Evolutionary conservation across 2,888 invertebrate genomes (phyloP).

Genomic region (Halictus ligatus): DNA sequence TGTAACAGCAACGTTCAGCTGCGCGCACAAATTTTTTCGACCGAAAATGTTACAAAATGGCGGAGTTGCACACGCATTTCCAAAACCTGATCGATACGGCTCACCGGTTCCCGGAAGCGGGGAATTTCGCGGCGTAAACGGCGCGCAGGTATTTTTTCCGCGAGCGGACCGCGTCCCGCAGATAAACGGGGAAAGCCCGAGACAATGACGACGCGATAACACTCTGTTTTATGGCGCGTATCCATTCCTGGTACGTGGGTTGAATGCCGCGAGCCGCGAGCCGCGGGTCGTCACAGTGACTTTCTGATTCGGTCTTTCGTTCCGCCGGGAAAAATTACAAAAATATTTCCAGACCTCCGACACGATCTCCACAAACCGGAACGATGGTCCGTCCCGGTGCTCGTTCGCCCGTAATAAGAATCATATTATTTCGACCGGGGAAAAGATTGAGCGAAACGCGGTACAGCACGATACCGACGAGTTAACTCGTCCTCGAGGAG

Average conservation of each 20-base stretch:
- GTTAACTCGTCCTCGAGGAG: neutral
- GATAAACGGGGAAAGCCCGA: conserved; percentile 57
- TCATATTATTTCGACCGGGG: neutral
- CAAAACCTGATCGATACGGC: neutral
- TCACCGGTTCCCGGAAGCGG: neutral
- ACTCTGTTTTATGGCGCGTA: conserved; percentile 63
- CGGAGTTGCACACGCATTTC: neutral
- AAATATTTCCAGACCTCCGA: neutral
- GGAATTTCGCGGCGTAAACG: neutral
- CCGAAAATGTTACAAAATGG: neutral
- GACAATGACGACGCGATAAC: conserved; percentile 71
- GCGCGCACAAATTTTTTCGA: neutral
- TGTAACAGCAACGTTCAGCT: neutral
- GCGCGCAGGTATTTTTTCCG: conserved; percentile 17
- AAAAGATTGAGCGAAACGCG: neutral
- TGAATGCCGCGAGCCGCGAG: conserved; percentile 42
- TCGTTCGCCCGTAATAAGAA: neutral
- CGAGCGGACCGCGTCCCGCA: conserved; percentile 41
- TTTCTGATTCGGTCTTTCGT: neutral
- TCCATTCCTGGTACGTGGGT: conserved; percentile 62
- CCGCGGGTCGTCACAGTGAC: conserved; percentile 19
- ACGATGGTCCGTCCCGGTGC: rapidly evolving
- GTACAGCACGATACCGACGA: neutral
- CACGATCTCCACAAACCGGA: neutral
- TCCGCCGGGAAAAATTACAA: neutral